phyloP scores from a whole-genome alignment of 2,888 invertebrate species.

The Xylota sylvarum region DNA sequence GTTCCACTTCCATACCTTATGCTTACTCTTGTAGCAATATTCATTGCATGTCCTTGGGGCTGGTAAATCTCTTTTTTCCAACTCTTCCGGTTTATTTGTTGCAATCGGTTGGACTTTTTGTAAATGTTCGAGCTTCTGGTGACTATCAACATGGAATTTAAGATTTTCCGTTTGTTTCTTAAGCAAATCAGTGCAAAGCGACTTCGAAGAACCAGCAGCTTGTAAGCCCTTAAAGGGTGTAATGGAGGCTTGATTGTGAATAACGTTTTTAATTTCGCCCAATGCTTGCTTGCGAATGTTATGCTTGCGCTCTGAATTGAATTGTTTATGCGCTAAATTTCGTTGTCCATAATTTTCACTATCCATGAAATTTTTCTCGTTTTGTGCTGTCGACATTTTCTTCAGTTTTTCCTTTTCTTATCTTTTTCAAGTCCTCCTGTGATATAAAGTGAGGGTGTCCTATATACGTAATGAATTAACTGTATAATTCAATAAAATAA shows the following conservation, averaged over 20 bases:
- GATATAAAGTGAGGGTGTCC: not conserved
- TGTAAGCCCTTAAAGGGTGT: constrained; percentile 73
- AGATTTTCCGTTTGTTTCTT: constrained; percentile 31
- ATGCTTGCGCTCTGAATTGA: constrained; percentile 64
- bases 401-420: not conserved
- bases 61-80: constrained; percentile 10
- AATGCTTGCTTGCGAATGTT: constrained; percentile 77
- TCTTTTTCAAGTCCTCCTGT: not conserved
- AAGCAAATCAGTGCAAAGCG: constrained; percentile 26
- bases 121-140: constrained; percentile 30
- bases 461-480: not conserved
- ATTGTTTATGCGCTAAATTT: constrained; percentile 45
- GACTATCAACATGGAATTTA: constrained; percentile 22
- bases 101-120: constrained; percentile 7
- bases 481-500: not conserved
- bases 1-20: not conserved
- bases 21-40: constrained; percentile 56
- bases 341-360: constrained; percentile 48
- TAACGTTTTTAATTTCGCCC: constrained; percentile 78
- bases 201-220: constrained; percentile 44
- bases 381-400: constrained; percentile 44
- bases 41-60: constrained; percentile 43
- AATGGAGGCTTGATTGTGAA: constrained; percentile 75
- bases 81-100: constrained; percentile 4
- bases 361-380: constrained; percentile 25